Base-by-base conservation (phyloP, 2,888 invertebrate genomes). In the Leptopilina myrica region DNA sequence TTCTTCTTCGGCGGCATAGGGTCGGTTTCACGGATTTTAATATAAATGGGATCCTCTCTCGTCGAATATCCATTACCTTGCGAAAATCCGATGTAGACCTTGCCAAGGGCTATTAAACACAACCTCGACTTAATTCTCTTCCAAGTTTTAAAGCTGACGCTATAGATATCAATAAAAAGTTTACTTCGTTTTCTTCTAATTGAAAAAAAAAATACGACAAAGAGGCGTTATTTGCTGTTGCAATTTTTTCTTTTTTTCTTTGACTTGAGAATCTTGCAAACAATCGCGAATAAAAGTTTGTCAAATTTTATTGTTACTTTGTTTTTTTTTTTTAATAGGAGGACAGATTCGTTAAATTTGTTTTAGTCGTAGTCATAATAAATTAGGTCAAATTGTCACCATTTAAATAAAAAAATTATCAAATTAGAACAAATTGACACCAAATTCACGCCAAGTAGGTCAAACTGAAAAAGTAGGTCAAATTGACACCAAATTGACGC, bases 21-120 rank as follows among this genome's bases (percentile, higher is more conserved):
- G 69, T 73, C 53, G 53, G 56, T 73, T 73, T 73, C 69, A 73
- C 14, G 33, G 69, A 73, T 73, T 73, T 73, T 53, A 73, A 73
- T 73, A 53, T 73, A 73, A 73, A 73, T 73, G 69, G 69, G 53
- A 49, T 49, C 49, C 49, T 33, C 69, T 43, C 49, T 73, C 69
- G 12, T 73, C 33, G 69, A 73, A 73, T 73, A 73, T 73, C 56
- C 69, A 73, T 73, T 73, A 73, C 69, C 69, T 56, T 33, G 69
- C 69, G 33, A 73, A 73, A 53, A 73, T 56, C 69, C 69, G 9
- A 73, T 73, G 69, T 53, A 56, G 33, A 73, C 69, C 69, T 56
- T 56, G 69, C 69, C 69, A 73, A 73, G 53, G 33, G 33, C 53
- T 73, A 73, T 73, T 73, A 73, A 73, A 53, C 26, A 14, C 69